phyloP scores from a whole-genome alignment of 37 sponge, comb jelly and placozoan species.

The Spongilla lacustris region DNA sequence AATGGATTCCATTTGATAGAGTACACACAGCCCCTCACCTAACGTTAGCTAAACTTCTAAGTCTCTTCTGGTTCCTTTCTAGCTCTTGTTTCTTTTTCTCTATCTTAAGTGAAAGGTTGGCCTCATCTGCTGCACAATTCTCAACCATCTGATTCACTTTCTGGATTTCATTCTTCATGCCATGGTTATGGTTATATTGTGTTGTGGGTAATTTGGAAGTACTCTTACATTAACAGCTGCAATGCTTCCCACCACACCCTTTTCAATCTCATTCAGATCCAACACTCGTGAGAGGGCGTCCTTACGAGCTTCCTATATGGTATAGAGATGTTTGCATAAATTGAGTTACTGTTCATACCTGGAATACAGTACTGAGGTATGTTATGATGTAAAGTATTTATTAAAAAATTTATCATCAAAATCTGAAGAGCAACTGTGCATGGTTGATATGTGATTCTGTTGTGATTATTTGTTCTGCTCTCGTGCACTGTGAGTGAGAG shows the following conservation, averaged over 20 bases:
- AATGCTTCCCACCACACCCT: conserved; percentile 70
- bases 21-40: conserved; percentile 31
- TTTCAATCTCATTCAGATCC: conserved; percentile 89
- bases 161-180: conserved; percentile 69
- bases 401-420: too few species aligned
- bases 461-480: too few species aligned
- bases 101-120: conserved; percentile 91
- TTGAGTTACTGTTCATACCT: neutral
- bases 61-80: conserved; percentile 90
- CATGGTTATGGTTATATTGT: neutral
- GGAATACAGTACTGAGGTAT: too few species aligned
- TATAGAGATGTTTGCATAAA: neutral
- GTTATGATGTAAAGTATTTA: too few species aligned
- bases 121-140: conserved; percentile 92
- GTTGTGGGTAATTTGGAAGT: neutral
- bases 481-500: too few species aligned
- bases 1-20: neutral
- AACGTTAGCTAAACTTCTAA: conserved; percentile 90
- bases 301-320: conserved; percentile 61
- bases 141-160: conserved; percentile 79
- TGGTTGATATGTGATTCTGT: too few species aligned
- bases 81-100: conserved; percentile 95
- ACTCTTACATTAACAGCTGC: conserved; percentile 68
- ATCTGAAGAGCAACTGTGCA: too few species aligned
- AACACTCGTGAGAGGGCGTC: conserved; percentile 74